Evolutionary conservation across 1,140 invertebrate genomes (phyloP).

Genomic region (Bactericera cockerelli): DNA sequence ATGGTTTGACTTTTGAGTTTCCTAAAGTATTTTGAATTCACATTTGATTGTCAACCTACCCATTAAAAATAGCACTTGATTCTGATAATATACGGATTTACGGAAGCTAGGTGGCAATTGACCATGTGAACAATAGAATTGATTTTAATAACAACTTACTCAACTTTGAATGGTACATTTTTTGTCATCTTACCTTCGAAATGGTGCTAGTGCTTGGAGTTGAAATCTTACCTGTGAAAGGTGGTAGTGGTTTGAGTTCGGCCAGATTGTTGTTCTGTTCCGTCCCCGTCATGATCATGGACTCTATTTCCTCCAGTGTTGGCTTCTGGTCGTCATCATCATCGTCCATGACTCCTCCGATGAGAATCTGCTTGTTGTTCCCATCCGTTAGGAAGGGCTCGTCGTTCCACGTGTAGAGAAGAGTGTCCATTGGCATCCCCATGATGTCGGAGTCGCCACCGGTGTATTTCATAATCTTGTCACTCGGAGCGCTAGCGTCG

Average conservation of each 20-base stretch:
- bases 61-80: too few species aligned
- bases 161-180: too few species aligned
- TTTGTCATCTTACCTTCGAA: too few species aligned
- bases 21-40: too few species aligned
- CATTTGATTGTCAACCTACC: too few species aligned
- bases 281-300: conserved; percentile 17
- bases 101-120: too few species aligned
- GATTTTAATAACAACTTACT: too few species aligned
- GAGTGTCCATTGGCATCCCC: conserved; percentile 19
- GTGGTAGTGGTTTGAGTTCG: conserved; percentile 70
- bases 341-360: conserved; percentile 1
- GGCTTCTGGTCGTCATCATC: conserved; percentile 2
- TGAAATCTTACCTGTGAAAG: conserved; percentile 50
- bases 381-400: conserved; percentile 15
- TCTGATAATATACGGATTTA: too few species aligned
- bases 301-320: neutral
- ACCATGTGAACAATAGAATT: too few species aligned
- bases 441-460: conserved; percentile 20
- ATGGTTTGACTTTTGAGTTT: too few species aligned
- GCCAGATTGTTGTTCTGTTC: conserved; percentile 44
- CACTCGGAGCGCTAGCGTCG: neutral
- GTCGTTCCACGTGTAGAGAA: conserved; percentile 16
- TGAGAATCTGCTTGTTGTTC: conserved; percentile 7
- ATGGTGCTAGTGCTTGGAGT: too few species aligned
- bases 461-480: conserved; percentile 17